Conservation (phyloP, 37 sponge, comb jelly and placozoan genomes). For the Mnemiopsis leidyi region DNA sequence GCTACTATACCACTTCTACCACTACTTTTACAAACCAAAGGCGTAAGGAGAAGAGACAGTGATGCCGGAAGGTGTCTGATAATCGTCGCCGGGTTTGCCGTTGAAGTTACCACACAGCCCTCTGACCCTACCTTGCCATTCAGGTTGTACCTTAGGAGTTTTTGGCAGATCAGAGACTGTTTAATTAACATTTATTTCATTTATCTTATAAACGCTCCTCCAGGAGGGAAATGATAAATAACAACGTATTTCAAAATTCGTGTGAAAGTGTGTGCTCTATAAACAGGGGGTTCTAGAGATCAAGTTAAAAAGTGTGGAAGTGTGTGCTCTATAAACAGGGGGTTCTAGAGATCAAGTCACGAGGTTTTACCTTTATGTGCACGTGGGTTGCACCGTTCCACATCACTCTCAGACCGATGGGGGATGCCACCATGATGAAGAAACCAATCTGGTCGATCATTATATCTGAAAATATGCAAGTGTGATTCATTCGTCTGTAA, state of each 20-base stretch:
- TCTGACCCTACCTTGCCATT: neutral
- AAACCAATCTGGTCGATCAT: constrained; percentile 49
- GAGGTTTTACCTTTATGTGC: constrained; percentile 48
- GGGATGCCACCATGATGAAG: constrained; percentile 54
- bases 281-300: no score
- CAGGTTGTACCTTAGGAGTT: constrained; percentile 31
- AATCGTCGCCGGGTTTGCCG: constrained; percentile 65
- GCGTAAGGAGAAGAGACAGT: neutral
- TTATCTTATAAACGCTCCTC: no score
- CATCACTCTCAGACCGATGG: constrained; percentile 55
- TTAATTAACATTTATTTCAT: no score
- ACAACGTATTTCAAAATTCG: no score
- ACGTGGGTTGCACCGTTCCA: constrained; percentile 66
- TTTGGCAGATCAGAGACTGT: no score
- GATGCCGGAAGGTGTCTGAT: neutral
- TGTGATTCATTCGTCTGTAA: neutral
- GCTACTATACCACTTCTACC: no score
- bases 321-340: no score
- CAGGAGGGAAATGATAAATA: no score
- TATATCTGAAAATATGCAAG: neutral
- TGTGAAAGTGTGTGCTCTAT: no score
- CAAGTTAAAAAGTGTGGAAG: no score
- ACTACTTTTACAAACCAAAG: no score
- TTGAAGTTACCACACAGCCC: constrained; percentile 67
- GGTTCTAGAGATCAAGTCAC: no score